Percentiles rank a stretch among this genome's conserved stretches.
Conservation (phyloP, 1,140 invertebrate species). For the Drosophila watanabei region DNA sequence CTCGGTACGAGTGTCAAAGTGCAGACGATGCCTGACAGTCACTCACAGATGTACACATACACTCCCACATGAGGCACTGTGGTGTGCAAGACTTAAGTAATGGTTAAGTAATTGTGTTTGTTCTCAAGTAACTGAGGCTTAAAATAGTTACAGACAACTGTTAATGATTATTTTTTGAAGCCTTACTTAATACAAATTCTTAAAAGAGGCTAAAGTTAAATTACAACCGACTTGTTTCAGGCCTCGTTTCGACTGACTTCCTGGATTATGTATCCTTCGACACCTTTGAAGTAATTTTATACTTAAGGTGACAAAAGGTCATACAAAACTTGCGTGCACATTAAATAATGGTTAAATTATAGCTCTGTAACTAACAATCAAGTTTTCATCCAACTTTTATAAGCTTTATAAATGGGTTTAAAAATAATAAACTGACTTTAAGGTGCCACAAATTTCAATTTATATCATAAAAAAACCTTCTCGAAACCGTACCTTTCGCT, state of each 20-base stretch:
- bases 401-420: neutral
- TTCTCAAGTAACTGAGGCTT: neutral
- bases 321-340: neutral
- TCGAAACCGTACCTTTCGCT: neutral
- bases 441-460: neutral
- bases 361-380: slow-evolving; percentile 3
- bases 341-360: slow-evolving; percentile 6
- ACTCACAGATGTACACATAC: slow-evolving; percentile 24
- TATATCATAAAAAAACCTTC: no score
- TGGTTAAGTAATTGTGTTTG: slow-evolving; percentile 11
- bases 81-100: neutral
- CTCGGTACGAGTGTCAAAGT: slow-evolving; percentile 20
- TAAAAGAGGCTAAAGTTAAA: no score
- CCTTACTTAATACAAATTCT: neutral
- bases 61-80: slow-evolving; percentile 42
- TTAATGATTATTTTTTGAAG: neutral
- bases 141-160: no score
- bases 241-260: neutral
- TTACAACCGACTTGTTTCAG: neutral
- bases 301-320: slow-evolving; percentile 5
- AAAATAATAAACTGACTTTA: neutral
- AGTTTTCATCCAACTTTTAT: neutral
- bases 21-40: slow-evolving; percentile 36
- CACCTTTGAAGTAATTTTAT: neutral
- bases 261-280: neutral